phyloP scores from a whole-genome alignment of 2,113 vertebrate species.

The Ariopsis seemanni region DNA sequence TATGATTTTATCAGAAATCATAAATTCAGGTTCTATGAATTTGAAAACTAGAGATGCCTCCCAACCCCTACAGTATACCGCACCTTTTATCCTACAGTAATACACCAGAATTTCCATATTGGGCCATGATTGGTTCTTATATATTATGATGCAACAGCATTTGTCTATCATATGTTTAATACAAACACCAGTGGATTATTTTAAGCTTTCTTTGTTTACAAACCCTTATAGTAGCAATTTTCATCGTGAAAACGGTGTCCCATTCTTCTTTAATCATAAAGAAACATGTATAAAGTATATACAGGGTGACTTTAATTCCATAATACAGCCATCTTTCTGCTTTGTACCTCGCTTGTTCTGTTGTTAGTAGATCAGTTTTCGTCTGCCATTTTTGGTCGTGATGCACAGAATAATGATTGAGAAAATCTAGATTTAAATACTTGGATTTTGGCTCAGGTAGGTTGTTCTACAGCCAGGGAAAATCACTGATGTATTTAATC shows the following conservation, averaged over 20 bases:
- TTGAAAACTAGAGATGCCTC: no score
- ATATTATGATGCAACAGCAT: no score
- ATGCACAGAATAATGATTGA: neutral
- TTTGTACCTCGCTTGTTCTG: neutral
- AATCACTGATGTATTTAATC: constrained; percentile 3
- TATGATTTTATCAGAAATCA: neutral
- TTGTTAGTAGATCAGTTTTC: neutral
- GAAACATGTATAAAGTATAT: neutral
- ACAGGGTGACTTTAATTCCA: neutral
- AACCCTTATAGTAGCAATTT: neutral
- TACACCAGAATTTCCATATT: neutral
- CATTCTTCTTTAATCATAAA: neutral
- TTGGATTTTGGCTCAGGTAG: neutral
- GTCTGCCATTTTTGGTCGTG: neutral
- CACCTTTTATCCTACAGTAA: neutral
- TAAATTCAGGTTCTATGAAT: neutral
- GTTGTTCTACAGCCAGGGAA: neutral
- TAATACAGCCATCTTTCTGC: neutral
- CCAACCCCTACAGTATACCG: neutral
- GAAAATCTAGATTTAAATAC: neutral
- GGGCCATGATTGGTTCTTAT: no score
- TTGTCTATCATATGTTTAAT: no score
- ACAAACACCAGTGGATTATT: no score
- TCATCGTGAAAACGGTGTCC: neutral
- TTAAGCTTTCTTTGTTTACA: no score